Evolutionary conservation across 2,888 invertebrate genomes (phyloP), one percentile per base, ranked within the genome.

Genomic region (Sturmia bella): DNA sequence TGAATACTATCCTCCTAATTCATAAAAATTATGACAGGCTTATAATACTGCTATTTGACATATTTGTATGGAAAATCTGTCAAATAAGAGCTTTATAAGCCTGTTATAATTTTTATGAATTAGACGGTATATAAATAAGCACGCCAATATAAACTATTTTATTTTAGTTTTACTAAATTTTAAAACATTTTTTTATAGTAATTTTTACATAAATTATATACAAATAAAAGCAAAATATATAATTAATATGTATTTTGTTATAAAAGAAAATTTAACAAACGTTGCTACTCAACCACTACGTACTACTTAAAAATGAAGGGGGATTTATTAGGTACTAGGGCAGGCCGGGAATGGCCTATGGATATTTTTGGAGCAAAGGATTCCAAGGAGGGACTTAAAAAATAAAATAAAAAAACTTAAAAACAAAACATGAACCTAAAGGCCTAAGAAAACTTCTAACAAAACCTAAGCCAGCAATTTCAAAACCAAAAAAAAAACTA

Each of bases 271-370:
- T 32, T 41, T 15, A 52, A 50, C 0, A 63, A 45, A 41, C 17
- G 56, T 64, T 75, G 63, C 80, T 66, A 61, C 45, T 15, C 59
- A n/a, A n/a, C n/a, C n/a, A n/a, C n/a, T 83, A 83, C 80, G 75
- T 66, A 70, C 76, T 81, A 81, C 81, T 54, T 85, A 91, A 93
- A 93, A 91, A 92, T 91, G 93, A 92, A 93, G 93, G 88, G 87
- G 91, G 93, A 92, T 92, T 86, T 84, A 85, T 74, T 19, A 56
- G 73, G 76, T 77, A 78, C 66, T 15, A 83, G 88, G 93, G 93
- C 91, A 92, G 93, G 92, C 93, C 92, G 92, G 93, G 87, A 85
- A 68, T 92, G 92, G 91, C 93, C 92, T 88, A 87, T 93, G 93
- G 93, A 92, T 74, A 24, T 68, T 72, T 81, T 39, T 43, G 88